These are phyloP conservation scores for Neoascia interrupta DNA, from an alignment of 2,888 invertebrate genomes.

Conservation along the genomic window DNA sequence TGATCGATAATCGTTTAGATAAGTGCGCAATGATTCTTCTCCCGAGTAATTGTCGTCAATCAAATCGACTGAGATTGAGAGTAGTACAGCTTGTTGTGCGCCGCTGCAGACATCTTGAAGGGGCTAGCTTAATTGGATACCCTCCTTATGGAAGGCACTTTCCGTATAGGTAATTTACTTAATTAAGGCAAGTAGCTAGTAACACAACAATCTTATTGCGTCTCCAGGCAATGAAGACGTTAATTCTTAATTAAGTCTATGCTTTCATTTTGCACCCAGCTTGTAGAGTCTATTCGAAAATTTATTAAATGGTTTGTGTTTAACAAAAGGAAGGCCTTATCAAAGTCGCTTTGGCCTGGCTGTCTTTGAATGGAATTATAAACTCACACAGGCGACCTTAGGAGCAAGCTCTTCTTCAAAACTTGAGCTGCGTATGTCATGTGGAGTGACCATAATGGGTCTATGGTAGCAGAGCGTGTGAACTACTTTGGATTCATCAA, in stretches of 20 bases:
- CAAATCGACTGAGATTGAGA: slow-evolving; percentile 31
- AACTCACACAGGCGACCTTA: no score
- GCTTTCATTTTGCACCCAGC: no score
- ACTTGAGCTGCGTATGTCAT: no score
- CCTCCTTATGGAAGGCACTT: slow-evolving; percentile 23
- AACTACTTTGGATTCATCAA: no score
- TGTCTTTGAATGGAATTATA: no score
- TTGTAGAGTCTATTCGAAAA: no score
- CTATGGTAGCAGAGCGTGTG: no score
- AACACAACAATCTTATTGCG: slow-evolving; percentile 13
- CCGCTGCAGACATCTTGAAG: slow-evolving; percentile 12
- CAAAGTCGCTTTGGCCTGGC: no score
- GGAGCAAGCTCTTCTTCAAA: no score
- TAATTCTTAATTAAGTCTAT: slow-evolving; percentile 15
- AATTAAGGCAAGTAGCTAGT: slow-evolving; percentile 22
- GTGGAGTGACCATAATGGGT: no score
- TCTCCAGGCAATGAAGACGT: slow-evolving; percentile 12
- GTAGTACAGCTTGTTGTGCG: slow-evolving; percentile 38
- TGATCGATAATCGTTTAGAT: slow-evolving; percentile 49
- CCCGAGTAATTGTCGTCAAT: slow-evolving; percentile 36
- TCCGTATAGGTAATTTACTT: slow-evolving; percentile 21
- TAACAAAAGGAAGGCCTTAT: no score
- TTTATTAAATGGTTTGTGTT: no score
- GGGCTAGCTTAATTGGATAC: slow-evolving; percentile 34
- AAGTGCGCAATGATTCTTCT: slow-evolving; percentile 38